Conservation (phyloP, 2,888 invertebrate species). For the Epistrophella euchroma region DNA sequence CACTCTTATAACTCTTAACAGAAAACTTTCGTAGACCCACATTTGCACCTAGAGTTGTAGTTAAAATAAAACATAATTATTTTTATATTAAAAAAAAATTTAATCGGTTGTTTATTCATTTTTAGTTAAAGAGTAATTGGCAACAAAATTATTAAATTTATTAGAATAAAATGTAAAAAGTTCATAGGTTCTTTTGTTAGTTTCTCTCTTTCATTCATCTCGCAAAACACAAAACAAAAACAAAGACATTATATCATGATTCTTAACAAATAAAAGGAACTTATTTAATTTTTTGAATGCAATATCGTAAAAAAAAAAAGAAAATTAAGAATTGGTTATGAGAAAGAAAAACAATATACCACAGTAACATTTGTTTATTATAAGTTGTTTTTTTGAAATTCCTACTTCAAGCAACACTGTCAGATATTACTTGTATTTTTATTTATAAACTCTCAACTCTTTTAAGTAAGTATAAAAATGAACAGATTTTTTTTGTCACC, state of each 20-base stretch:
- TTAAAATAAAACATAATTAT: constrained; percentile 63
- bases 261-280: constrained; percentile 7
- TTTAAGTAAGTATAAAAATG: constrained; percentile 48
- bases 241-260: constrained; percentile 17
- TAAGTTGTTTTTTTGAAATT: constrained; percentile 1
- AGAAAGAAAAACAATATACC: background rate
- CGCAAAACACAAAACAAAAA: constrained; percentile 23
- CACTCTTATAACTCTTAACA: constrained; percentile 77
- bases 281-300: constrained; percentile 27
- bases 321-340: constrained; percentile 18
- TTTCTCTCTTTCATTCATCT: constrained; percentile 36
- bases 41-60: constrained; percentile 70
- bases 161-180: constrained; percentile 13
- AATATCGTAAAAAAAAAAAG: background rate
- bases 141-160: constrained; percentile 19
- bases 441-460: constrained; percentile 9
- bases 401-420: constrained; percentile 6
- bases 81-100: constrained; percentile 44
- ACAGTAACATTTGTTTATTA: constrained; percentile 10
- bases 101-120: constrained; percentile 62
- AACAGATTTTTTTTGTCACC: constrained; percentile 1
- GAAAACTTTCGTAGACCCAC: constrained; percentile 63
- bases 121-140: constrained; percentile 53
- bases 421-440: constrained; percentile 1
- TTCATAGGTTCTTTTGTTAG: constrained; percentile 33